Evolutionary conservation across 2,113 vertebrate species (phyloP), one percentile per base, ranked within the genome.

Genomic region (Polypterus senegalus): DNA sequence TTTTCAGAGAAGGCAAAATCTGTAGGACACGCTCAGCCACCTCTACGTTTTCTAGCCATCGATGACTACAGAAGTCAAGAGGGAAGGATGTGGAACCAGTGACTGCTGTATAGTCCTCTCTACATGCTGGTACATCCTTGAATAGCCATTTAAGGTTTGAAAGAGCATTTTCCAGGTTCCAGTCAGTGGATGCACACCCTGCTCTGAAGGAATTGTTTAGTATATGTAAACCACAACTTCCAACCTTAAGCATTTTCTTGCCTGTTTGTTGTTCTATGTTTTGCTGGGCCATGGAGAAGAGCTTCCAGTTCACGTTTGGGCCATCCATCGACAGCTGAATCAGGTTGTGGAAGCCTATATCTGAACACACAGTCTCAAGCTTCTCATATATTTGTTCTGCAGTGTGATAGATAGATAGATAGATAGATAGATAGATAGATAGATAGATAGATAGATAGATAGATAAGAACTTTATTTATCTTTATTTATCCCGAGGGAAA

Each of bases 1-100:
- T 66, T 69, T 69, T 69, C 64, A 65, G 53, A 66, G 67, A 63
- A 6, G 57, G 63, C 64, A 57, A 66, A 63, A 69, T 69, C 53
- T 63, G 58, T 49, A 69, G 64, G 64, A 52, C 64, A 69, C 57
- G 48, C 61, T 69, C 64, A 63, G 64, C 61, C 64, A 69, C 64
- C 56, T 65, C 57, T 54, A 67, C 53, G 53, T 69, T 63, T 64
- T 67, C 66, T 49, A 67, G 57, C 62, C 62, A 61, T 61, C 62
- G 44, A 61, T 68, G 54, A 67, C 54, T 64, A 60, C 66, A 67
- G 62, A 64, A 61, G 58, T 67, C 62, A 64, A 67, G 66, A 56
- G 62, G 62, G 59, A 61, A 61, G 11, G 11, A 53, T 61, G 54
- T 57, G 43, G 59, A 64, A 68, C 62, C 59, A n/a, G 62, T 68